A percentile compares a stretch with the other conserved stretches of the same genome.
Evolutionary conservation across 30 jellyfish, hydroid and myxozoan genomes (phyloP).

Genomic region (Sanderia malayensis): DNA sequence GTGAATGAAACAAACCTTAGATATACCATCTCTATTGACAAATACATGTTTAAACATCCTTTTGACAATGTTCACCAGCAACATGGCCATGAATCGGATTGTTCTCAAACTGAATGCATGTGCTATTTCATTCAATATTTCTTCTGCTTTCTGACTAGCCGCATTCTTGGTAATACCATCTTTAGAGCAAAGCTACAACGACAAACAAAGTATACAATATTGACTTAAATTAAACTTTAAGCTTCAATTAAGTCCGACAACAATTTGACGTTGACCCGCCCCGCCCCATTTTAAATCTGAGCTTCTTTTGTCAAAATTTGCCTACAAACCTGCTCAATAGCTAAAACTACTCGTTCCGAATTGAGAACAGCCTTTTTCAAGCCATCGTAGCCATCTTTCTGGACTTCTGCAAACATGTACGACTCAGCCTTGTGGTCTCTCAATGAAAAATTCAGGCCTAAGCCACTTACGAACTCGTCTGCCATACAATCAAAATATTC

Average conservation of each 20-base stretch:
- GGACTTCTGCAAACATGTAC: conserved; percentile 70
- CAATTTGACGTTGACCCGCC: too few relatives aligned
- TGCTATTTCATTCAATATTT: conserved; percentile 80
- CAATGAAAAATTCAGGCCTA: conserved; percentile 32
- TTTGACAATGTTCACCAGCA: conserved; percentile 50
- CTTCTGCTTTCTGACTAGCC: conserved; percentile 49
- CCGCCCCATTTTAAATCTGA: too few relatives aligned
- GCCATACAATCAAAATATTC: conserved; percentile 43
- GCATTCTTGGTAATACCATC: conserved; percentile 22
- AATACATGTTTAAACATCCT: conserved; percentile 58
- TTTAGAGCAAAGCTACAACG: conserved; percentile 35
- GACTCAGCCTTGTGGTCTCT: conserved; percentile 38
- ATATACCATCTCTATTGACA: conserved; percentile 80
- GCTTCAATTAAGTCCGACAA: background rate
- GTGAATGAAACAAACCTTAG: conserved; percentile 43
- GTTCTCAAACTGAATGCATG: conserved; percentile 66
- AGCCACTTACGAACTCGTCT: conserved; percentile 11
- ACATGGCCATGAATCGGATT: conserved; percentile 70
- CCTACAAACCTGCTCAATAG: conserved; percentile 62
- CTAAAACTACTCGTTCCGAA: conserved; percentile 62
- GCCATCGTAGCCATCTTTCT: conserved; percentile 21
- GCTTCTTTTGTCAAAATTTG: too few relatives aligned
- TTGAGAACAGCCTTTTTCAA: conserved; percentile 47
- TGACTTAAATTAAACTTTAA: background rate
- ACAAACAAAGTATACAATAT: background rate